A percentile compares a stretch with the other conserved stretches of the same genome.
phyloP scores from a whole-genome alignment of 2,113 vertebrate species.

The Passer domesticus region DNA sequence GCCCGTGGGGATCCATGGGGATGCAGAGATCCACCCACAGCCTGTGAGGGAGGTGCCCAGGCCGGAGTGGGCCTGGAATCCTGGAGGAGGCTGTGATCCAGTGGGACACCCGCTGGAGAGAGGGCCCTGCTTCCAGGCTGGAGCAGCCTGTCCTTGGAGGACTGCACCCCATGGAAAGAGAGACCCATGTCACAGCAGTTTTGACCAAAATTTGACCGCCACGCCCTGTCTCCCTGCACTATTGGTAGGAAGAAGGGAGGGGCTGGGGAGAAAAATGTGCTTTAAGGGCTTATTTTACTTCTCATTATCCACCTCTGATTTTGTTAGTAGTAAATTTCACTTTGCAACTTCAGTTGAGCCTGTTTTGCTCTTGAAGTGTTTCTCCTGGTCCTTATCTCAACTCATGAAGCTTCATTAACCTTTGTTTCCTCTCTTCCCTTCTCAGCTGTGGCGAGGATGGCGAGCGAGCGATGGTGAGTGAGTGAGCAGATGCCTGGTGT shows the following conservation, averaged over 20 bases:
- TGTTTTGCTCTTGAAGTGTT: not conserved
- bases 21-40: not conserved
- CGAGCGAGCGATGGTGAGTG: rapidly evolving
- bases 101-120: not conserved
- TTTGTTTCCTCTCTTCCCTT: not conserved
- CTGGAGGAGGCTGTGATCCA: not conserved
- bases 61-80: rapidly evolving
- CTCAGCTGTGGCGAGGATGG: not conserved
- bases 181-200: not conserved
- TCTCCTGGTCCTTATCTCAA: not conserved
- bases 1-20: too few relatives aligned
- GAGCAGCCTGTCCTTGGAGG: not conserved
- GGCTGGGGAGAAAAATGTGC: too few relatives aligned
- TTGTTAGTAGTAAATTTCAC: not conserved
- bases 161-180: not conserved
- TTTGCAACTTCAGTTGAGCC: not conserved
- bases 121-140: not conserved
- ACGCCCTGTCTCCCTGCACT: not conserved
- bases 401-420: not conserved
- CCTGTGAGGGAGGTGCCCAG: not conserved
- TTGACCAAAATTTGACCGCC: not conserved
- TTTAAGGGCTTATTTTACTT: not conserved
- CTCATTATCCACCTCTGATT: not conserved
- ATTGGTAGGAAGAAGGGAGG: rapidly evolving
- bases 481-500: not conserved